A percentile compares a stretch with the other conserved stretches of the same genome.
Evolutionary conservation across 1,140 invertebrate species (phyloP).

Genomic region (Polyergus mexicanus): DNA sequence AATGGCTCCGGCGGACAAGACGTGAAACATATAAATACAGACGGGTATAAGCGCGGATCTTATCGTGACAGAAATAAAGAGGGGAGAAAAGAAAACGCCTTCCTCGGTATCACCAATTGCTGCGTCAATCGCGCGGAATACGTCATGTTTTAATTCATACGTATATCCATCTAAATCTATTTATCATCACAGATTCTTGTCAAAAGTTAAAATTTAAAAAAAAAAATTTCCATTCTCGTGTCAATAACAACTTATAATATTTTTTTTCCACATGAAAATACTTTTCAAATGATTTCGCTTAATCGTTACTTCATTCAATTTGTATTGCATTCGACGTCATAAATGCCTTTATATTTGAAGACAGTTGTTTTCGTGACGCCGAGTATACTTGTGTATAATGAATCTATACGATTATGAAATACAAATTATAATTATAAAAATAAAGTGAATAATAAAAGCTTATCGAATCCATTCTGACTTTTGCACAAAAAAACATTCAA

Average conservation of each 20-base stretch:
- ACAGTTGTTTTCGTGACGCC: neutral
- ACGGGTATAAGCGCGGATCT: neutral
- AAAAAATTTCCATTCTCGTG: neutral
- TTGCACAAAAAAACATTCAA: too few species aligned
- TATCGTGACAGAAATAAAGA: neutral
- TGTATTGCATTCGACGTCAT: too few species aligned
- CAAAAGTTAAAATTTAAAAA: neutral
- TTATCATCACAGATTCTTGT: neutral
- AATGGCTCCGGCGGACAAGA: neutral
- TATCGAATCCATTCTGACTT: too few species aligned
- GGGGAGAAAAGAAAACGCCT: neutral
- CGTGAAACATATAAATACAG: conserved; percentile 1
- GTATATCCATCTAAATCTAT: neutral
- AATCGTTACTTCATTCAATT: too few species aligned
- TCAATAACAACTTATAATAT: neutral
- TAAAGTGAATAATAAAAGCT: too few species aligned
- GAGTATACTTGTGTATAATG: neutral
- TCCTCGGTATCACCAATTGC: neutral
- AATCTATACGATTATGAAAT: too few species aligned
- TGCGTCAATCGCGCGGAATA: too few species aligned
- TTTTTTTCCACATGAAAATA: too few species aligned
- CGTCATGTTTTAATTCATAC: neutral
- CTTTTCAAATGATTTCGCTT: too few species aligned
- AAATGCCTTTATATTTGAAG: neutral
- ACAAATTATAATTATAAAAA: too few species aligned